Evolutionary conservation across 2,888 invertebrate genomes (phyloP).

Genomic region (Heliconius sara): DNA sequence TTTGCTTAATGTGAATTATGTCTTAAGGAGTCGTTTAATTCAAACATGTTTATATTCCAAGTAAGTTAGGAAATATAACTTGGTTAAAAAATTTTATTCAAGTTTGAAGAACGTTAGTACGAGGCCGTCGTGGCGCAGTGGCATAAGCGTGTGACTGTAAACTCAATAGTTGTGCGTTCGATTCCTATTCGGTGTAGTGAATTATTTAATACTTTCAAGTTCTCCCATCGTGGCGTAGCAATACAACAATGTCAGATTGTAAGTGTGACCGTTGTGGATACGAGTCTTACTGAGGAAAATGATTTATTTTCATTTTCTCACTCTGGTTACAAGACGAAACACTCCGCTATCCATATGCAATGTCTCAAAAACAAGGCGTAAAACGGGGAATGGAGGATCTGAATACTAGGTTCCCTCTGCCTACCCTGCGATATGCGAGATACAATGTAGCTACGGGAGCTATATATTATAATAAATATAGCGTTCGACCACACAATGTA

Average conservation of each 20-base stretch:
- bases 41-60: background rate
- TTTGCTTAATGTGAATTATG: constrained; percentile 18
- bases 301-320: background rate
- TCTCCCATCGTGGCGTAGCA: background rate
- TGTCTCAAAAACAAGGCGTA: background rate
- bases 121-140: background rate
- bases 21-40: constrained; percentile 10
- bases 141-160: background rate
- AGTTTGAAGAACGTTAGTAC: background rate
- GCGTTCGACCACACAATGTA: background rate
- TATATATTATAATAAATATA: background rate
- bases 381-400: background rate
- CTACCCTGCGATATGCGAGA: background rate
- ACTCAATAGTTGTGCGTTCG: background rate
- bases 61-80: background rate
- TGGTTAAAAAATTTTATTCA: background rate
- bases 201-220: background rate
- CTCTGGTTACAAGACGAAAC: no score
- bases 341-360: background rate
- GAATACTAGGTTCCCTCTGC: background rate
- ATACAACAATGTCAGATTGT: no score
- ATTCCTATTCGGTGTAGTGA: background rate
- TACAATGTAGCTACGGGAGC: background rate
- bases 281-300: no score
- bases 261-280: no score